Evolutionary conservation across 2,888 invertebrate genomes (phyloP).

Genomic region (Leptura quadrifasciata): DNA sequence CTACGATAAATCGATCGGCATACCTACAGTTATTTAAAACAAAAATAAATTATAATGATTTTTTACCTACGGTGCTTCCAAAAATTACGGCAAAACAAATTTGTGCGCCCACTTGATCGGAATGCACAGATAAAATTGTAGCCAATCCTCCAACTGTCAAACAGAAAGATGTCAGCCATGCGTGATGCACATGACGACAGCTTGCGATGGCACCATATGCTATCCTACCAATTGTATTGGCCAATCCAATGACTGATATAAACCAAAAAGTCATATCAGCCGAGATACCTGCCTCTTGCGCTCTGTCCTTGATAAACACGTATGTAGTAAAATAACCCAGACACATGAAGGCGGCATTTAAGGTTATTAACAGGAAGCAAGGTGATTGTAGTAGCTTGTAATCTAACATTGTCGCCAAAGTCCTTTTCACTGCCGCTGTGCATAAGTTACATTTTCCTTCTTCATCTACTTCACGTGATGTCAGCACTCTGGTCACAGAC

Average conservation of each 20-base stretch:
- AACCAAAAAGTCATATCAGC: constrained; percentile 75
- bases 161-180: constrained; percentile 80
- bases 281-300: constrained; percentile 72
- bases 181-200: constrained; percentile 78
- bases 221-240: constrained; percentile 82
- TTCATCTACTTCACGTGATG: constrained; percentile 69
- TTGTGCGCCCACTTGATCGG: constrained; percentile 73
- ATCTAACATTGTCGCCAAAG: constrained; percentile 67
- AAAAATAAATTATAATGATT: background rate
- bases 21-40: too few relatives aligned
- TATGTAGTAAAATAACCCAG: constrained; percentile 88
- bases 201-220: constrained; percentile 78
- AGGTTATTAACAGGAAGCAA: constrained; percentile 69
- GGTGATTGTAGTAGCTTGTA: constrained; percentile 61
- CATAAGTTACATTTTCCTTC: constrained; percentile 72
- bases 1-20: too few relatives aligned
- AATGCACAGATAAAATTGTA: constrained; percentile 75
- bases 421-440: constrained; percentile 62
- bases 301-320: constrained; percentile 79
- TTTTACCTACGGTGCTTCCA: constrained; percentile 81
- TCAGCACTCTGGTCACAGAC: constrained; percentile 73
- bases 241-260: constrained; percentile 82
- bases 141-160: constrained; percentile 80
- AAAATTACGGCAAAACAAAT: constrained; percentile 78
- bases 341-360: constrained; percentile 80